These are phyloP conservation scores for Poicephalus gulielmi DNA, from an alignment of 2,113 vertebrate species.

Conservation along the genomic window DNA sequence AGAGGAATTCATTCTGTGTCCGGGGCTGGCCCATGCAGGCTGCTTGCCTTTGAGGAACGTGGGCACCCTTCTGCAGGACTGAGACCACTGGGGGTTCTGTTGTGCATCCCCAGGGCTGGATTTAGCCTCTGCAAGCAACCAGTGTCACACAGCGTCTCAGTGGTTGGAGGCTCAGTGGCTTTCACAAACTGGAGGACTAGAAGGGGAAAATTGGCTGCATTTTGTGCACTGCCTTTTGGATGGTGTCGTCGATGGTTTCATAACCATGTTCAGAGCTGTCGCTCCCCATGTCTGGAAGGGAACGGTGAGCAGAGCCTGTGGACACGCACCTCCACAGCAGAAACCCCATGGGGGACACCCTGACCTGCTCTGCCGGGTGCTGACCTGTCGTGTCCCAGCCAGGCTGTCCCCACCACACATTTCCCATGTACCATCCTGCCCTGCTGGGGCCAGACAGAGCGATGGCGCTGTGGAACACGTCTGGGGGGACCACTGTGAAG, in stretches of 20 bases:
- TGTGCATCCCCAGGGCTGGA: not conserved
- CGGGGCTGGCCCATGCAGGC: accelerated
- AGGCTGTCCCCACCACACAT: not conserved
- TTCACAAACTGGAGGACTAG: not conserved
- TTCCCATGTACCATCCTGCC: not conserved
- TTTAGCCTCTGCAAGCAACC: not conserved
- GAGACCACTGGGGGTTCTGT: not conserved
- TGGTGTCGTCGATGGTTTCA: constrained; percentile 56
- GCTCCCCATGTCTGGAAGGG: not conserved
- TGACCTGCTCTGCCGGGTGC: not conserved
- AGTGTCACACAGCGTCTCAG: not conserved
- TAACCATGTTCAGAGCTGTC: constrained; percentile 69
- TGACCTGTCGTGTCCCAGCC: not conserved
- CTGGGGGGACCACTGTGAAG: no score
- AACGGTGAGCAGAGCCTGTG: not conserved
- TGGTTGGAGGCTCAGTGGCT: not conserved
- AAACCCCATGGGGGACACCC: accelerated
- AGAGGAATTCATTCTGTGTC: not conserved
- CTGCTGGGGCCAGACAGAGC: not conserved
- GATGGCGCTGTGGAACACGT: accelerated
- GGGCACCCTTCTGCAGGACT: not conserved
- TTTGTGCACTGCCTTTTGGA: constrained; percentile 11
- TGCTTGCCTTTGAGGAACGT: not conserved
- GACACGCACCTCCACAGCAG: accelerated
- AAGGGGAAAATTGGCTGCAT: constrained; percentile 27